Conservation (phyloP, 2,888 invertebrate genomes). For the Calliphora vomitoria region DNA sequence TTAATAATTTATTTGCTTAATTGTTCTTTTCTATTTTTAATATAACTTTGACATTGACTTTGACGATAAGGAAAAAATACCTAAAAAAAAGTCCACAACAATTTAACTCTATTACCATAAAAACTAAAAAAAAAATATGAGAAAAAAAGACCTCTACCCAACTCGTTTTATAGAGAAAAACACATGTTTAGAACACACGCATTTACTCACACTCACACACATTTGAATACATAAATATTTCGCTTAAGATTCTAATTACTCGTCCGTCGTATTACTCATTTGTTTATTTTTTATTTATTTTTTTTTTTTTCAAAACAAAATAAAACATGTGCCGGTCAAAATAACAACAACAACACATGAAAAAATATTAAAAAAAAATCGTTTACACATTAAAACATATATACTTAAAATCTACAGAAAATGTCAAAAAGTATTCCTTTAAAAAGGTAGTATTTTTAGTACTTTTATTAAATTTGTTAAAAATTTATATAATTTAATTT, state of each 20-base stretch:
- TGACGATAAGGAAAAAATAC: conserved; percentile 75
- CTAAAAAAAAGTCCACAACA: not conserved
- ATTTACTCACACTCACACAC: conserved; percentile 1
- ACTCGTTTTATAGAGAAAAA: not conserved
- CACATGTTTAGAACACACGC: conserved; percentile 49
- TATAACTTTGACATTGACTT: conserved; percentile 80
- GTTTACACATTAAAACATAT: no score
- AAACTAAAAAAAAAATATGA: not conserved
- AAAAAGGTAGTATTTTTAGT: no score
- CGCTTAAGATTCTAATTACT: conserved; percentile 6
- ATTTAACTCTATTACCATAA: not conserved
- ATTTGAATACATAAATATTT: not conserved
- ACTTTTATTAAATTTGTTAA: no score
- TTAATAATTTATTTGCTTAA: not conserved
- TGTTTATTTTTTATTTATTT: conserved; percentile 30
- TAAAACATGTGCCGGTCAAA: not conserved
- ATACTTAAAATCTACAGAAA: no score
- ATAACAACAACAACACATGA: not conserved
- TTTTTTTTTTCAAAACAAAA: no score
- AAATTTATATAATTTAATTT: no score
- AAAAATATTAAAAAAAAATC: not conserved
- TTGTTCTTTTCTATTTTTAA: conserved; percentile 28
- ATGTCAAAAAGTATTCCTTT: no score
- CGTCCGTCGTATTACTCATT: conserved; percentile 31
- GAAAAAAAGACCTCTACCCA: not conserved